Evolutionary conservation across 2,113 vertebrate genomes (phyloP).

Genomic region (Vimba vimba): DNA sequence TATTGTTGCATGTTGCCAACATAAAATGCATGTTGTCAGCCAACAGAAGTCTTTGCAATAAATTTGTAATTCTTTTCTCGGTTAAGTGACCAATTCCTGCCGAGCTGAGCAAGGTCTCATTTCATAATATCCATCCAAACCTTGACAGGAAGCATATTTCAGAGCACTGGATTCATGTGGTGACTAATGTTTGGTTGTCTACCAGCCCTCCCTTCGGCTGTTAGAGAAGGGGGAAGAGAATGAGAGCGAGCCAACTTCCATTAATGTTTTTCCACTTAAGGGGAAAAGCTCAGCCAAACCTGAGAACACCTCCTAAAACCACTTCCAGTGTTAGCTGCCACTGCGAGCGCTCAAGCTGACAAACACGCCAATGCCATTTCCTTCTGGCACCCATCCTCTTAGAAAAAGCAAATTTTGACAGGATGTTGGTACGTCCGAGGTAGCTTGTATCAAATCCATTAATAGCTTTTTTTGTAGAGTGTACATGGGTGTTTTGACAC

Average conservation of each 20-base stretch:
- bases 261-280: conserved; percentile 58
- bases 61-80: conserved; percentile 28
- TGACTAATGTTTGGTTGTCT: conserved; percentile 53
- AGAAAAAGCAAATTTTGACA: conserved; percentile 15
- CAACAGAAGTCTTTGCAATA: conserved; percentile 11
- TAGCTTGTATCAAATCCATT: conserved; percentile 34
- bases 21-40: conserved; percentile 9
- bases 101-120: conserved; percentile 31
- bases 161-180: conserved; percentile 35
- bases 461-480: conserved; percentile 26
- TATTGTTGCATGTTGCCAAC: too few species aligned
- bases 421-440: background rate
- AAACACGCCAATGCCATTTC: conserved; percentile 29
- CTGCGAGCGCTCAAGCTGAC: conserved; percentile 48
- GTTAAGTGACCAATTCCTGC: conserved; percentile 40
- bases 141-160: conserved; percentile 48
- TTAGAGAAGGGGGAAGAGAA: conserved; percentile 36
- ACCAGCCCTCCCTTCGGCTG: conserved; percentile 46
- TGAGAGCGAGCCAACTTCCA: conserved; percentile 21
- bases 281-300: conserved; percentile 38
- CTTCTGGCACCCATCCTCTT: background rate
- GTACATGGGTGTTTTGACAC: conserved; percentile 39
- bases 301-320: conserved; percentile 56
- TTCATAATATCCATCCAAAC: conserved; percentile 41
- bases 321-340: conserved; percentile 48